A percentile compares a stretch with the other conserved stretches of the same genome.
Conservation (phyloP, 1,140 invertebrate species). For the Drosophila asahinai region DNA sequence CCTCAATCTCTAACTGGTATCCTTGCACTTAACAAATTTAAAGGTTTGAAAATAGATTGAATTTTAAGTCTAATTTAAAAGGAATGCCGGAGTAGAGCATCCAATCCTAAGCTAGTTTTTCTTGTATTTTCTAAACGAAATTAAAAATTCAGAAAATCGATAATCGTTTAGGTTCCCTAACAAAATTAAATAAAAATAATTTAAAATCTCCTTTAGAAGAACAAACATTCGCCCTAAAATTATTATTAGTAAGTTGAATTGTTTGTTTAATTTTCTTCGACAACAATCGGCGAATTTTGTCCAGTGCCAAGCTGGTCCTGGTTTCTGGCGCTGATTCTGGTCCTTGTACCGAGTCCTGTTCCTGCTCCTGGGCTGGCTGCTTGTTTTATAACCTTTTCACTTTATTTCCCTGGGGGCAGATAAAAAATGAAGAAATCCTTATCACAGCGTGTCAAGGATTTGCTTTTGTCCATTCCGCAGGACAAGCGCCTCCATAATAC, state of each 20-base stretch:
- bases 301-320: constrained; percentile 18
- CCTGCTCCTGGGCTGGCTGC: constrained; percentile 52
- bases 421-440: constrained; percentile 85
- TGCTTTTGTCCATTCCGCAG: constrained; percentile 81
- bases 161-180: too few relatives aligned
- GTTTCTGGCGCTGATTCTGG: constrained; percentile 23
- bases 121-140: too few relatives aligned
- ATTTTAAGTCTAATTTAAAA: not conserved
- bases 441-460: constrained; percentile 84
- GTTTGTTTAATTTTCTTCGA: fast-evolving
- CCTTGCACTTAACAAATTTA: constrained; percentile 3
- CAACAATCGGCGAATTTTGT: not conserved
- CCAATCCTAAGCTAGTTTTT: too few relatives aligned
- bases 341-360: constrained; percentile 24
- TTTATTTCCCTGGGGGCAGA: constrained; percentile 84
- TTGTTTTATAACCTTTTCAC: constrained; percentile 85
- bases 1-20: constrained; percentile 27
- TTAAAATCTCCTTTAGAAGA: too few relatives aligned
- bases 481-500: constrained; percentile 79
- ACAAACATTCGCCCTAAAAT: too few relatives aligned
- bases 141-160: too few relatives aligned
- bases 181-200: too few relatives aligned
- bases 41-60: not conserved
- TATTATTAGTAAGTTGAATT: too few relatives aligned
- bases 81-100: not conserved